A percentile compares a stretch with the other conserved stretches of the same genome.
These are phyloP conservation scores for Indicator maculatus DNA, from an alignment of 2,113 vertebrate genomes.

Conservation along the genomic window DNA sequence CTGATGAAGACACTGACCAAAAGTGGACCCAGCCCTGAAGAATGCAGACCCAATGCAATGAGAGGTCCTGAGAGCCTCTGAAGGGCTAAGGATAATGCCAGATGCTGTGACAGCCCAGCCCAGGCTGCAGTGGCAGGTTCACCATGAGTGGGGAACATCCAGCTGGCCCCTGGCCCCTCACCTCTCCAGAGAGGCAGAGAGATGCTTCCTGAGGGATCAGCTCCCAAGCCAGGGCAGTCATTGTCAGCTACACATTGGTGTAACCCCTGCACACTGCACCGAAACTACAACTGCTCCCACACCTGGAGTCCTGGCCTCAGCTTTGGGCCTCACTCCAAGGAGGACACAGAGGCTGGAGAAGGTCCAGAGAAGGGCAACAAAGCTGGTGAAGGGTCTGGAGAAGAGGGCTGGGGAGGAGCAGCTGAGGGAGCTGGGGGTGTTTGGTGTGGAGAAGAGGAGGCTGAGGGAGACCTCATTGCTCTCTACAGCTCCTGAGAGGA, in stretches of 20 bases:
- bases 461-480: no score
- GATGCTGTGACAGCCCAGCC: background rate
- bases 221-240: background rate
- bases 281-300: background rate
- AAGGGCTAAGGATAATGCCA: background rate
- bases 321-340: no score
- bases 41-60: background rate
- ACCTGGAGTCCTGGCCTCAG: no score
- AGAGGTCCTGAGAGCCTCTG: background rate
- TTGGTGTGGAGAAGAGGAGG: no score
- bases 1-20: no score
- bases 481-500: no score
- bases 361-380: no score
- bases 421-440: no score
- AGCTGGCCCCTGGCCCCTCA: background rate
- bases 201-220: constrained; percentile 23
- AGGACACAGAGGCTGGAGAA: no score
- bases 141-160: background rate
- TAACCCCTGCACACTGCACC: background rate
- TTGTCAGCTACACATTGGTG: rapidly evolving
- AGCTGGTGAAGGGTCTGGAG: no score
- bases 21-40: no score
- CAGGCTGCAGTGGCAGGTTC: constrained; percentile 5
- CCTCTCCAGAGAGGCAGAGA: constrained; percentile 10
- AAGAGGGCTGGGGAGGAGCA: no score